Percentiles rank a stretch among this genome's conserved stretches.
phyloP scores from a whole-genome alignment of 2,888 invertebrate species.

The Andrena chrysosceles region DNA sequence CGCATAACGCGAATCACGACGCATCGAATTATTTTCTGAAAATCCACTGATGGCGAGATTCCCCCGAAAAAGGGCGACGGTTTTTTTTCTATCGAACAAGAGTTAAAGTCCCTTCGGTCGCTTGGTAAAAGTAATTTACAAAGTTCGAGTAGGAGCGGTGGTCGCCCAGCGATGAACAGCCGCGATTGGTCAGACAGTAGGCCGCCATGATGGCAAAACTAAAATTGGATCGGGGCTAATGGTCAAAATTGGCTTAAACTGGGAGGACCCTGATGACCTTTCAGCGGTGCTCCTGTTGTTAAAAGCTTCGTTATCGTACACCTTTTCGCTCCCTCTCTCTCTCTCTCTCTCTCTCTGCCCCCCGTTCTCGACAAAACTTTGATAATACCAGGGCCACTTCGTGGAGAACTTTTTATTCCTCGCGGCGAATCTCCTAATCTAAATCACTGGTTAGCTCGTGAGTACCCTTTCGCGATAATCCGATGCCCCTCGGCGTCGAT shows the following conservation, averaged over 20 bases:
- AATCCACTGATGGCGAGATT: not conserved
- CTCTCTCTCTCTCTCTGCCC: constrained; percentile 10
- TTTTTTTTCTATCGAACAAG: constrained; percentile 34
- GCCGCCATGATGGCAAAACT: constrained; percentile 74
- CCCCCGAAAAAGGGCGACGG: constrained; percentile 7
- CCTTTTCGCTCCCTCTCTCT: constrained; percentile 46
- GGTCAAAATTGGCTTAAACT: constrained; percentile 78
- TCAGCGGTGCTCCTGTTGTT: constrained; percentile 66
- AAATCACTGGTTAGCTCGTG: constrained; percentile 55
- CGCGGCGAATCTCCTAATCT: constrained; percentile 67
- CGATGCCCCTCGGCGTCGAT: constrained; percentile 34
- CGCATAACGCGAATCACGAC: constrained; percentile 9
- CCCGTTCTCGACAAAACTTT: constrained; percentile 72
- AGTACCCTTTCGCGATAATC: constrained; percentile 56
- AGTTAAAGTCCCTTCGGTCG: constrained; percentile 50
- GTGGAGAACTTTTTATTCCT: constrained; percentile 78
- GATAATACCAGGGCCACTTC: constrained; percentile 75
- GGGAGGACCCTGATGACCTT: constrained; percentile 73
- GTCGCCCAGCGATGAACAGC: constrained; percentile 59
- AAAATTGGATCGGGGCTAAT: constrained; percentile 77
- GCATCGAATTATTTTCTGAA: constrained; percentile 21
- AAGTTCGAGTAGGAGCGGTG: constrained; percentile 50
- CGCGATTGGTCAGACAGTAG: constrained; percentile 72
- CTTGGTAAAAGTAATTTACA: constrained; percentile 68
- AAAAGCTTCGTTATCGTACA: constrained; percentile 74